Evolutionary conservation across 2,113 vertebrate species (phyloP).

Genomic region (Mormyrus iriodes): DNA sequence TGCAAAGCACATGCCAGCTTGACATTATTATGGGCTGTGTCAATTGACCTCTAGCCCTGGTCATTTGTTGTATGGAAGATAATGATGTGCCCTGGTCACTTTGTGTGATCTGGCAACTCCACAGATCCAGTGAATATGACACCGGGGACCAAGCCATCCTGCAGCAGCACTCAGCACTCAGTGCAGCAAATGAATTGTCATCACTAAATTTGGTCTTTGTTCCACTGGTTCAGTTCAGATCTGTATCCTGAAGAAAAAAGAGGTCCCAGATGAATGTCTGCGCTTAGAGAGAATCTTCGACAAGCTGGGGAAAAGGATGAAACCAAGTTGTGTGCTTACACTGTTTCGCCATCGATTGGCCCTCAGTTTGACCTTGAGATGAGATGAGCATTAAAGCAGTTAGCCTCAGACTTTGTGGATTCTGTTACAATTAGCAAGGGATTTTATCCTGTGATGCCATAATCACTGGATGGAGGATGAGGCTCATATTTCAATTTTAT

Average conservation of each 20-base stretch:
- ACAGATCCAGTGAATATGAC: neutral
- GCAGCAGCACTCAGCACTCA: neutral
- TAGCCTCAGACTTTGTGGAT: constrained; percentile 56
- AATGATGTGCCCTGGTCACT: constrained; percentile 59
- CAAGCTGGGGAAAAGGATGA: constrained; percentile 38
- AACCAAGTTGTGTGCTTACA: constrained; percentile 47
- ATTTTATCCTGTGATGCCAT: constrained; percentile 55
- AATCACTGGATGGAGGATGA: constrained; percentile 27
- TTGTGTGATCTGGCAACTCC: constrained; percentile 36
- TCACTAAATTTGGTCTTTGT: constrained; percentile 7
- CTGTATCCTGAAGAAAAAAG: constrained; percentile 26
- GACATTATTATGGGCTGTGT: constrained; percentile 60
- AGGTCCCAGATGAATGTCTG: constrained; percentile 15
- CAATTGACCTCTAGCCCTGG: constrained; percentile 63
- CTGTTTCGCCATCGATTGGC: constrained; percentile 52
- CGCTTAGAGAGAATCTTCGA: constrained; percentile 22
- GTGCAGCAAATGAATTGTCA: neutral
- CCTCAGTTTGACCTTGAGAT: constrained; percentile 61
- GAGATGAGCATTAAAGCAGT: constrained; percentile 52
- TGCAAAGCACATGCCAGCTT: constrained; percentile 48
- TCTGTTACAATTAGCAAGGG: constrained; percentile 70
- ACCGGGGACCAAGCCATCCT: neutral
- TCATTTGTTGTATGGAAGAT: constrained; percentile 48
- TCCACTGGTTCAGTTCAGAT: constrained; percentile 38
- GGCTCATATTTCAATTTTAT: constrained; percentile 55